These are phyloP conservation scores for Disparrhopalites patrizii DNA, from an alignment of 2,888 invertebrate genomes.

Conservation along the genomic window DNA sequence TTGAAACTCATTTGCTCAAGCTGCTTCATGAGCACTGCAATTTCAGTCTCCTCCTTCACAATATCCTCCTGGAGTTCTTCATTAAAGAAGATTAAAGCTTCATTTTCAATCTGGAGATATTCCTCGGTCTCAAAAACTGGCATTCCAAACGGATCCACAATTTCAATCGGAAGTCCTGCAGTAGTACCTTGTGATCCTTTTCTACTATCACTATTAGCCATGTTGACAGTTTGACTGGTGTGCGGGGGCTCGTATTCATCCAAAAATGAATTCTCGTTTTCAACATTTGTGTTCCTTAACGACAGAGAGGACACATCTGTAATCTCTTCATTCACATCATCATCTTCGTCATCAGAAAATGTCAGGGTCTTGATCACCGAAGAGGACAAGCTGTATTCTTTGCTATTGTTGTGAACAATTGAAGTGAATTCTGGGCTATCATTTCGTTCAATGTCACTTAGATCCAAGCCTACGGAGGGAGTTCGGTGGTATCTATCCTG, in stretches of 20 bases:
- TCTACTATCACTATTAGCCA: not conserved
- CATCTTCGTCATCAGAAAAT: slow-evolving; percentile 33
- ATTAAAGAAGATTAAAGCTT: slow-evolving; percentile 42
- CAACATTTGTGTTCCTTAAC: slow-evolving; percentile 8
- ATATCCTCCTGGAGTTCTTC: slow-evolving; percentile 41
- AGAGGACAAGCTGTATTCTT: not conserved
- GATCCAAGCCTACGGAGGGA: not conserved
- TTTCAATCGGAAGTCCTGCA: not conserved
- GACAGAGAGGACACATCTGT: slow-evolving; percentile 22
- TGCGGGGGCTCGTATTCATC: not conserved
- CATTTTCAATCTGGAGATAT: slow-evolving; percentile 43
- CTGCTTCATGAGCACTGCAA: slow-evolving; percentile 35
- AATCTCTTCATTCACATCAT: slow-evolving; percentile 22
- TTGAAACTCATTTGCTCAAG: slow-evolving; percentile 22
- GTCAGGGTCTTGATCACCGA: slow-evolving; percentile 25
- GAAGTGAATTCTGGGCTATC: slow-evolving; percentile 19
- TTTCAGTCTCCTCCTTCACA: slow-evolving; percentile 39
- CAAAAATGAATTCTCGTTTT: slow-evolving; percentile 6
- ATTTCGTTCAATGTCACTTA: not conserved
- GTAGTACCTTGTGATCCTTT: not conserved
- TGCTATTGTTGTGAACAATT: not conserved
- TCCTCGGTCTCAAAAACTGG: slow-evolving; percentile 44
- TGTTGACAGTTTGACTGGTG: not conserved
- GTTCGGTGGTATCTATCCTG: not conserved
- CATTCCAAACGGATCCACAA: slow-evolving; percentile 39